Conservation (phyloP, 2,113 vertebrate species). For the Pelobates fuscus region DNA sequence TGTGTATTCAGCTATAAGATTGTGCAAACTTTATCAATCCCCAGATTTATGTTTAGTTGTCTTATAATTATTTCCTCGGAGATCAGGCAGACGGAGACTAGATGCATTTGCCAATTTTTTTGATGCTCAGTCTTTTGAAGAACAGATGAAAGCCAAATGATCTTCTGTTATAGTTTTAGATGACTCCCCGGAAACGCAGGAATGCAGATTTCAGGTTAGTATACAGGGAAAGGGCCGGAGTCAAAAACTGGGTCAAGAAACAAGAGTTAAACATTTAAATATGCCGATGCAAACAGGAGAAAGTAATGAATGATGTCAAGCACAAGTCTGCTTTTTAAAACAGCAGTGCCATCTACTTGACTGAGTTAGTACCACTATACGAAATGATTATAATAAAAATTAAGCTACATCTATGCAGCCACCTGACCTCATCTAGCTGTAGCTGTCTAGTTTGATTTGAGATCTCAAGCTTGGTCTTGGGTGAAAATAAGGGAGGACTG, state of each 20-base stretch:
- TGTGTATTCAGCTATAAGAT: too few species aligned
- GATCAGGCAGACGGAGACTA: conserved; percentile 1
- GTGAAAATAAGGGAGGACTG: too few species aligned
- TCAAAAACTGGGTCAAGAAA: background rate
- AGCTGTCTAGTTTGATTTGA: too few species aligned
- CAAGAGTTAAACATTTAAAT: background rate
- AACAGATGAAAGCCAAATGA: conserved; percentile 6
- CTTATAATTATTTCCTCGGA: conserved; percentile 28
- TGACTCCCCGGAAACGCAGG: background rate
- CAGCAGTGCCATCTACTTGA: conserved; percentile 7
- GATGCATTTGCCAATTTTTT: conserved; percentile 3
- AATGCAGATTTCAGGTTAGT: background rate
- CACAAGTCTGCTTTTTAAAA: background rate
- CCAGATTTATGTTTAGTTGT: background rate
- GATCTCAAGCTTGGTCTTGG: too few species aligned
- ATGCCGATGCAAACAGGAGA: background rate
- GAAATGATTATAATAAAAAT: background rate
- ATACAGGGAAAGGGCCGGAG: background rate
- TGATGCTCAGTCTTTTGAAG: background rate
- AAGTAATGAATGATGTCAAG: background rate
- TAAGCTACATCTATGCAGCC: too few species aligned
- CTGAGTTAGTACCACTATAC: background rate
- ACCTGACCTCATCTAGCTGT: too few species aligned
- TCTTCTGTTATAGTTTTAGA: conserved; percentile 11
- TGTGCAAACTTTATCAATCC: background rate